Percentiles rank a stretch among this genome's conserved stretches.
phyloP scores from a whole-genome alignment of 2,888 invertebrate genomes.

The Rotaria macrura region DNA sequence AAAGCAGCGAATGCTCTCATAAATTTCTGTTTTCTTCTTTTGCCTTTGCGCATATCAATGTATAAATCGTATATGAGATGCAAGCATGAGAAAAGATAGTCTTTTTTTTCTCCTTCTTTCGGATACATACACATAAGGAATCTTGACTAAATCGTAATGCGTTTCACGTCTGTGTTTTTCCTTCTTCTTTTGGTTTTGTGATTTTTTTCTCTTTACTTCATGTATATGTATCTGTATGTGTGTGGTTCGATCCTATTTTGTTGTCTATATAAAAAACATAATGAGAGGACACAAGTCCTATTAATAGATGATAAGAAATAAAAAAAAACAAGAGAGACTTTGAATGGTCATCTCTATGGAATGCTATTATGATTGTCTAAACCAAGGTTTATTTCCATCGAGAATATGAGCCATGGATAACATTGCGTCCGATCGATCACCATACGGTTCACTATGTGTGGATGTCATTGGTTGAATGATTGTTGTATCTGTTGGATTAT shows the following conservation, averaged over 20 bases:
- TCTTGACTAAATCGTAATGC: neutral
- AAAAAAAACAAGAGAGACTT: neutral
- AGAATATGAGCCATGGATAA: neutral
- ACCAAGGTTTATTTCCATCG: neutral
- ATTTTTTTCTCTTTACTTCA: neutral
- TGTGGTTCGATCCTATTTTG: conserved; percentile 10
- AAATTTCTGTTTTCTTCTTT: neutral
- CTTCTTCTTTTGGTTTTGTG: neutral
- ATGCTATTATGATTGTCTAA: neutral
- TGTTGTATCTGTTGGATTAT: neutral
- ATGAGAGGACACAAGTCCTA: neutral
- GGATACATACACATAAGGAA: neutral
- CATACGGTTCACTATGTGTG: neutral
- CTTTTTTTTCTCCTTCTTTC: neutral
- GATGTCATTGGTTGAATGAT: neutral
- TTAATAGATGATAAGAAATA: neutral
- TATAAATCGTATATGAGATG: neutral
- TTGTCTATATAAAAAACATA: neutral
- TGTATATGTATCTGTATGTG: neutral
- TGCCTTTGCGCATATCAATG: neutral
- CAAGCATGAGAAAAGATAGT: neutral
- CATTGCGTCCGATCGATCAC: neutral
- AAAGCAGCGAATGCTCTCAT: neutral
- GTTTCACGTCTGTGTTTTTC: neutral
- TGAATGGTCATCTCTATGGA: neutral